Evolutionary conservation across 2,113 vertebrate genomes (phyloP), one percentile per base, ranked within the genome.

Genomic region (Otolemur garnettii): DNA sequence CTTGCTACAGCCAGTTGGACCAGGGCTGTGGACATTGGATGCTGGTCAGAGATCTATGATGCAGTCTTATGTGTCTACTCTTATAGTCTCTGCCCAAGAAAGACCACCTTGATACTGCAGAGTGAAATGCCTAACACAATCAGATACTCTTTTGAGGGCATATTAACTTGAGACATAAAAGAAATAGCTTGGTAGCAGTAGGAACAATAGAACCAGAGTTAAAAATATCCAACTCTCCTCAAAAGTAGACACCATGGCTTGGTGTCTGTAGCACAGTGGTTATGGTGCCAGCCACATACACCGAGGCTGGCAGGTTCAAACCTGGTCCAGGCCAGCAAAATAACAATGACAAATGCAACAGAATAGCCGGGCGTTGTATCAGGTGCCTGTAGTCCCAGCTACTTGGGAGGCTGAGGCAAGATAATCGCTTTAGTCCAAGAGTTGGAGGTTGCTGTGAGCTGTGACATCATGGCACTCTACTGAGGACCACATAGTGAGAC

Each of bases 201-300:
- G 74, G 75, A 90, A 45, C 15, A 80, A 33, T 35, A 80, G 24
- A 93, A 93, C 30, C 30, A 86, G 62, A 87, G 35, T 78, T 86
- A 90, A 78, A 74, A 62, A 90, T 77, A 89, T 55, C n/a, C 10
- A 64, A 88, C 45, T 93, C 53, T 93, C 38, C 33, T 80, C 86
- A 64, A 86, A 80, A 53, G 12, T n/a, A 62, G 28, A 74, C 50
- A 80, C 53, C 24, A 55, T 50, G 45, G 45, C 45, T 50, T 10
- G 45, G 45, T 9, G 8, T 50, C 8, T 9, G 10, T 50, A 50
- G 45, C 7, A 50, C 45, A 50, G 8, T 50, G 45, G 45, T 50
- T 50, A 50, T 50, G 45, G 45, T 10, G 45, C 45, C 45, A 50
- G 45, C 45, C 45, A 50, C 45, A 50, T 50, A 50, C 45, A 10